Evolutionary conservation across 1,140 invertebrate species (phyloP), one percentile per base, ranked within the genome.

Genomic region (Drosophila pandora): DNA sequence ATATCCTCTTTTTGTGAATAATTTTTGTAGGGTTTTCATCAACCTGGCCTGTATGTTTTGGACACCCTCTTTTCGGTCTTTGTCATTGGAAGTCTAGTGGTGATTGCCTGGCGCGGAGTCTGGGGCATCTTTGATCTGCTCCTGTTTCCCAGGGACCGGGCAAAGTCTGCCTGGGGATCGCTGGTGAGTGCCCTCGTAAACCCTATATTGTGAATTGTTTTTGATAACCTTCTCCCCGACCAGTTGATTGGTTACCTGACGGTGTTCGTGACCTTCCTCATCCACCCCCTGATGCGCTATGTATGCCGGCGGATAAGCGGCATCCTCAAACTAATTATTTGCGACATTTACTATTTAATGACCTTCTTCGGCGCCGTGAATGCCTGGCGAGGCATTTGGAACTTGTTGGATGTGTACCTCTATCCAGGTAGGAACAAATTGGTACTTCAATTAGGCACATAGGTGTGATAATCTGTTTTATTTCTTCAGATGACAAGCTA

Each of bases 301-400:
- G 91, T 94, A 2, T 96, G 95, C 25, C 93, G 94, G 34, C 93
- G 93, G 45, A 90, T 96, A 1, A 62, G 62, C 8, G 96, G 96
- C n/a, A 92, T 95, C 1, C 61, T 92, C 3, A 93, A 96, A 56
- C 91, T 97, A 12, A 79, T 96, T 9, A 92, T 95, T 3, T 95
- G 95, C 41, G 96, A 97, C 87, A 82, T 94, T 4, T 96, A 96
- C 91, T 94, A 96, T 32, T 92, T 97, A 34, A 92, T 96, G 49
- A 95, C 95, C 32, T 96, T 97, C 83, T 88, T 96, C 55, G 96
- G 96, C 3, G 96, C 96, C 1, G 95, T 97, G 25, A 97, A 97
- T 91, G 95, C 97, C 0, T 97, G 97, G 97, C 93, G 96, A 48
- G 96, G 96, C 5, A 94, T 97, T 30, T 97, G 97, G 97, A 95